Conservation (phyloP, 1,140 invertebrate genomes). For the Caerostris extrusa region DNA sequence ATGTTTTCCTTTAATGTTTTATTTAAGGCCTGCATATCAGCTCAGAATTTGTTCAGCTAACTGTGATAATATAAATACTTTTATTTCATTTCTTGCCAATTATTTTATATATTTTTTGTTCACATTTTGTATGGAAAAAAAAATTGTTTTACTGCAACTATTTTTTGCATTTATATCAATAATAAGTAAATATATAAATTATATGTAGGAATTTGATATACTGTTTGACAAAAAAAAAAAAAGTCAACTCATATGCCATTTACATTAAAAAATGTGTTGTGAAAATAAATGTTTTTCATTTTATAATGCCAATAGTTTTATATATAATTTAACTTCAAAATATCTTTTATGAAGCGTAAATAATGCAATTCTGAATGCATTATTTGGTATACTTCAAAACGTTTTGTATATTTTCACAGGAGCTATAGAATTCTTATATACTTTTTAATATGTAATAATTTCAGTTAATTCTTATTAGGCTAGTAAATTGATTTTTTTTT, state of each 20-base stretch:
- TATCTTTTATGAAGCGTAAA: no score
- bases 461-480: no score
- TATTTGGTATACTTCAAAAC: no score
- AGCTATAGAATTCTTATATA: no score
- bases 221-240: neutral
- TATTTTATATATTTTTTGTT: neutral
- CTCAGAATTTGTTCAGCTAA: slow-evolving; percentile 38
- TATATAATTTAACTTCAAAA: no score
- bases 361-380: no score
- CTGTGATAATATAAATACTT: slow-evolving; percentile 9
- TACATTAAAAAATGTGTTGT: neutral
- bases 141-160: no score
- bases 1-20: neutral
- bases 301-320: neutral
- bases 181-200: neutral
- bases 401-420: no score
- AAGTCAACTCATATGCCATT: neutral
- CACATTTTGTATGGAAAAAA: neutral
- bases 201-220: neutral
- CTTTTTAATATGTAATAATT: no score
- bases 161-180: no score
- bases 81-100: neutral
- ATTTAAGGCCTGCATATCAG: slow-evolving; percentile 27
- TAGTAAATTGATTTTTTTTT: no score
- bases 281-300: neutral